Evolutionary conservation across 2,113 vertebrate genomes (phyloP), one percentile per base, ranked within the genome.

Genomic region (Centrocercus urophasianus): DNA sequence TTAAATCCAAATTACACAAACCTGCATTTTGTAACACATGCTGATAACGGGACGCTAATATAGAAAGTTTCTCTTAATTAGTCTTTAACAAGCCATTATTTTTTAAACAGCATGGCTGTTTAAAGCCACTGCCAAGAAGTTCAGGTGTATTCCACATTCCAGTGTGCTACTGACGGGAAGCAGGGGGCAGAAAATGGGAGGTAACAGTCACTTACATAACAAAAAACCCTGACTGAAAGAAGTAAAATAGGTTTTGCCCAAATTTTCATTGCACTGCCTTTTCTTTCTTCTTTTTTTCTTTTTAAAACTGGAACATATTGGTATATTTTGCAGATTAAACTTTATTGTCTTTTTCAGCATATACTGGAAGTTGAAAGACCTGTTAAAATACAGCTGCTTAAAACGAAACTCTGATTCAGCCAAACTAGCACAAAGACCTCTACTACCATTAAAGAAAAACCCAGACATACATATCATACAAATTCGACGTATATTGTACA

Each of bases 1-100:
- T 93, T 88, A 97, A 95, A 95, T 78, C 79, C 88, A 95, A 91
- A 86, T 93, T 81, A 95, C 92, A 96, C 42, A 97, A 94, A 90
- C 79, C 83, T 96, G 70, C 36, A 91, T 90, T 93, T 74, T 75
- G 76, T 70, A 93, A 97, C 89, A 95, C 78, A 34, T 54, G 69
- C 61, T 93, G 92, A 94, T 83, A 86, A 88, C 0, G 83, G 96
- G 93, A 93, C 64, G 79, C 83, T 95, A 93, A 67, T 74, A 95
- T 74, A 27, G 73, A 86, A 34, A 85, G 43, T 18, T 12, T 67
- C 56, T 57, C 66, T 47, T 7, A 64, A 87, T 79, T 36, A 83
- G 47, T 64, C 56, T 89, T 88, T 89, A 95, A 93, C 89, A 95
- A 83, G 43, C 11, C 67, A 65, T 75, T 88, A 5, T 72, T 91